Conservation (phyloP, 2,888 invertebrate species). For the Dorcus hopei region DNA sequence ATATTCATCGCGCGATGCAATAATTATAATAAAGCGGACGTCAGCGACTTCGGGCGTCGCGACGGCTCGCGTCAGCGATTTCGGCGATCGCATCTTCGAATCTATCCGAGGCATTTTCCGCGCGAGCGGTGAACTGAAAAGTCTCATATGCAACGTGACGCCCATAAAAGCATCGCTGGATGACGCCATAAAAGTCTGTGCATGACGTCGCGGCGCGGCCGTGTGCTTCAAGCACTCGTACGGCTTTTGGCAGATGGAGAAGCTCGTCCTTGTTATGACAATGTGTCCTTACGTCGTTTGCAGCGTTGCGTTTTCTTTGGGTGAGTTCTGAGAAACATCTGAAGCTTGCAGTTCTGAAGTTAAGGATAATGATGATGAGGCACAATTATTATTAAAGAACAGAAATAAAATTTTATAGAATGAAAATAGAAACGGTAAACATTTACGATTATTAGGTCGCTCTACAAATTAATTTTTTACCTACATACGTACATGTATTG, state of each 20-base stretch:
- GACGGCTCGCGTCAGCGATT: slow-evolving; percentile 22
- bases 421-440: no score
- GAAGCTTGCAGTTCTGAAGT: no score
- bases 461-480: no score
- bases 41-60: slow-evolving; percentile 16
- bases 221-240: not conserved
- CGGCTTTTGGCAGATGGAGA: slow-evolving; percentile 13
- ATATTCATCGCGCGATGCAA: slow-evolving; percentile 9
- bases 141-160: slow-evolving; percentile 33
- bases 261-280: not conserved
- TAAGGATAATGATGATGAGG: no score
- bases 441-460: no score
- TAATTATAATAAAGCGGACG: slow-evolving; percentile 18
- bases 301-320: not conserved
- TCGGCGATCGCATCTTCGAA: slow-evolving; percentile 12
- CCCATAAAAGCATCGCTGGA: slow-evolving; percentile 27
- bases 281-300: not conserved
- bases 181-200: slow-evolving; percentile 20
- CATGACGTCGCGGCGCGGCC: slow-evolving; percentile 18
- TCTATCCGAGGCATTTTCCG: slow-evolving; percentile 29
- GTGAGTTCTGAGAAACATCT: no score
- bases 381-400: no score
- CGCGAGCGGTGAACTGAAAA: slow-evolving; percentile 31
- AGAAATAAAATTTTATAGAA: no score
- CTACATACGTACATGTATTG: no score